Conservation (phyloP, 2,888 invertebrate species). For the Netelia virgata region DNA sequence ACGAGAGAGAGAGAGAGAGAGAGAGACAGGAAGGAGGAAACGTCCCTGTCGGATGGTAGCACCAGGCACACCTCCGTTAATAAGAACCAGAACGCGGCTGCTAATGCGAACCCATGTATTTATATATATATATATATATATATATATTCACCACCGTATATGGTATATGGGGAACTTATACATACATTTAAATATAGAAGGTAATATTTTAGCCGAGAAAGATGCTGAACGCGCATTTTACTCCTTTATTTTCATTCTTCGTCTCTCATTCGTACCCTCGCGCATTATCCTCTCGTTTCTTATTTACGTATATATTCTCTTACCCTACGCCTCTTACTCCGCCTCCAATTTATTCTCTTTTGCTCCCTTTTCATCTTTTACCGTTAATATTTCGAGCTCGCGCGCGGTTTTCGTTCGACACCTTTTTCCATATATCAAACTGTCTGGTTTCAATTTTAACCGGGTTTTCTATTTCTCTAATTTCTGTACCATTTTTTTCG, state of each 20-base stretch:
- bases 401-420: background rate
- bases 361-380: constrained; percentile 5
- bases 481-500: background rate
- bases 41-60: constrained; percentile 51
- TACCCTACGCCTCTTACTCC: constrained; percentile 27
- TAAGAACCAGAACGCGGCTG: constrained; percentile 62
- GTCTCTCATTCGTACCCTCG: constrained; percentile 30
- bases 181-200: constrained; percentile 28
- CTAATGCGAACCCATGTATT: constrained; percentile 52
- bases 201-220: constrained; percentile 45
- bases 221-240: constrained; percentile 35
- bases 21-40: constrained; percentile 31
- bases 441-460: background rate
- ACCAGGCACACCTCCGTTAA: constrained; percentile 62
- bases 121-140: constrained; percentile 11
- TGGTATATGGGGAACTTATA: background rate
- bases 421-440: background rate
- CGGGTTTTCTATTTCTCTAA: background rate
- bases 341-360: constrained; percentile 42
- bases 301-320: constrained; percentile 51
- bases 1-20: background rate
- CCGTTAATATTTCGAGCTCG: background rate
- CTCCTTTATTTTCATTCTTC: constrained; percentile 23
- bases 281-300: constrained; percentile 55
- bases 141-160: background rate